Conservation (phyloP, 30 jellyfish, hydroid and myxozoan genomes). For the Pelagia noctiluca region DNA sequence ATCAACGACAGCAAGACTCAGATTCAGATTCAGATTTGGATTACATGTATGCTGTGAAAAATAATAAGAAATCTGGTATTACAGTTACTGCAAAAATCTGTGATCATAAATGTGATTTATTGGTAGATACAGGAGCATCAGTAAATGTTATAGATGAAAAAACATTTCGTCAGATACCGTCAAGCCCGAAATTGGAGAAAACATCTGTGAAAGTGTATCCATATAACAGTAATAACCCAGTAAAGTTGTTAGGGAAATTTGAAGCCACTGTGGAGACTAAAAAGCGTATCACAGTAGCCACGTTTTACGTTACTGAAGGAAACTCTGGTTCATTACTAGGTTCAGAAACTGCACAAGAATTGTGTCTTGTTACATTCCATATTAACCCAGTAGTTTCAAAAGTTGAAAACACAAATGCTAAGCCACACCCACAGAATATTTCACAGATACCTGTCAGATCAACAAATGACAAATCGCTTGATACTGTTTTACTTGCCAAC, state of each 20-base stretch:
- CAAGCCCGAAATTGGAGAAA: neutral
- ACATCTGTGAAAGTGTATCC: constrained; percentile 3
- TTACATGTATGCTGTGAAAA: neutral
- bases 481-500: neutral
- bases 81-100: neutral
- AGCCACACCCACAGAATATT: neutral
- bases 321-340: constrained; percentile 1
- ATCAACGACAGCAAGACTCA: neutral
- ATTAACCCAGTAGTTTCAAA: neutral
- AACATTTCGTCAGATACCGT: neutral
- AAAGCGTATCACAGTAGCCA: neutral
- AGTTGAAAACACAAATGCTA: neutral
- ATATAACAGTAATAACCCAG: constrained; percentile 4
- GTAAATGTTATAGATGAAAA: constrained; percentile 9
- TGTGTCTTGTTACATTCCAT: neutral
- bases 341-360: constrained; percentile 7
- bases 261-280: constrained; percentile 6
- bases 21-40: neutral
- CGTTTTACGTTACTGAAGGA: constrained; percentile 10
- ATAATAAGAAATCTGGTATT: neutral
- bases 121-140: constrained; percentile 15
- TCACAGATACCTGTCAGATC: neutral
- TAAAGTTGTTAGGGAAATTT: neutral
- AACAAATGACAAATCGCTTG: no score
- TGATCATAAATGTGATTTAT: neutral